Evolutionary conservation across 2,888 invertebrate species (phyloP), one percentile per base, ranked within the genome.

Genomic region (Hypomecis punctinalis): DNA sequence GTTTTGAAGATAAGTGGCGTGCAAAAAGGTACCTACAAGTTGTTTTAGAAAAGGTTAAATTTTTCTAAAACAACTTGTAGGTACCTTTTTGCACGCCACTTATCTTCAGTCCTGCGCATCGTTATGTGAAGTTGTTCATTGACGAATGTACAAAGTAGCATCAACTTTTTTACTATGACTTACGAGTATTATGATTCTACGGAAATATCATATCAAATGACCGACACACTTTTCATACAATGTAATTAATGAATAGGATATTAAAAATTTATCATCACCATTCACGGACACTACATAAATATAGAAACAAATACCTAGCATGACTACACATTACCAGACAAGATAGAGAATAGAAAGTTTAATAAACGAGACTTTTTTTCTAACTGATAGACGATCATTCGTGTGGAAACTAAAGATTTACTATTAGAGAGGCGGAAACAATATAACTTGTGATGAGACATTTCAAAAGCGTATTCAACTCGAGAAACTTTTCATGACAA

Each of bases 271-370:
- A 33, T 48, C 35, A 35, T 35, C 47, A 35, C n/a, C 36, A 37
- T 49, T 55, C 11, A 37, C 45, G n/a, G 7, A 8, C 36, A 11
- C 13, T 36, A 53, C 40, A 52, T 23, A 5, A n/a, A 11, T n/a
- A 35, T n/a, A 13, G 37, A 8, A 36, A 13, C 5, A 45, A 55
- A 45, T 55, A 36, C 8, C 45, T 45, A 43, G 36, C 37, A 43
- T 11, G 36, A 11, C 35, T 11, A 37, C 37, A 37, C 13, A 40
- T 53, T 53, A 35, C 33, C 45, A 11, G 23, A 10, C 9, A 8
- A n/a, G 7, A 47, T 47, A 46, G 47, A 37, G 47, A 63, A 57
- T 52, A 58, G 63, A 58, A 58, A 63, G 53, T 47, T 6, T n/a
- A 36, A 13, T 51, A 35, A 11, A 10, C 45, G 40, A 35, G 51